Base-by-base conservation (phyloP, 1,140 invertebrate genomes). In the Zaprionus kolodkinae region DNA sequence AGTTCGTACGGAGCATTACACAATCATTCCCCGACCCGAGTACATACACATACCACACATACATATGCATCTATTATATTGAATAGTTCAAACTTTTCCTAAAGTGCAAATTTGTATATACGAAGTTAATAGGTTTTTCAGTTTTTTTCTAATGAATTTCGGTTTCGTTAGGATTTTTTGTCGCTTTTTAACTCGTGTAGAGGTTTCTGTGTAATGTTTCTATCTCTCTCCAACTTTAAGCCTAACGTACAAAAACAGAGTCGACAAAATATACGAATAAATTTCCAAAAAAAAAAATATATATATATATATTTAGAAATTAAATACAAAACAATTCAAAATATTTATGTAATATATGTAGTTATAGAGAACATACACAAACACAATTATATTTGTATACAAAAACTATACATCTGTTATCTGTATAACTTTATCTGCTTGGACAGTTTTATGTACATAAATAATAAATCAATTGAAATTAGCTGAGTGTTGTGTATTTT, bases 71-170 rank as follows among this genome's bases (percentile, higher is more conserved):
- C 9, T 3, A 45, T n/a, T 45, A 45, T 15, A 45, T 45, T 45
- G 9, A 45, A 40, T 7, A 36, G 56, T 73, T 56, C 40, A 55
- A 30, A 64, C 27, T 57, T 72, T 59, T 72, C 48, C 54, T 60
- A 27, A 59, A 76, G 73, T 76, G 68, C 73, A 76, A 76, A 76
- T 67, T 68, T 70, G 65, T 72, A 66, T 70, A 72, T 72, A 72
- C 35, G 57, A 48, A 66, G 38, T 60, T 48, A 25, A 55, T 73
- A 73, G 36, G 68, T 55, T 38, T 38, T 45, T 17, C 36, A 61
- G 27, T 33, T 65, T 36, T 36, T n/a, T 17, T 55, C 12, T n/a
- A 17, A 54, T 25, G 33, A 38, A 54, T 56, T 56, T 56, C 35
- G 36, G 36, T 43, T 30, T 43, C n/a, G n/a, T 33, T 52, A 56